These are phyloP conservation scores for Agonopterix heracliana DNA, from an alignment of 2,888 invertebrate genomes.

Conservation along the genomic window DNA sequence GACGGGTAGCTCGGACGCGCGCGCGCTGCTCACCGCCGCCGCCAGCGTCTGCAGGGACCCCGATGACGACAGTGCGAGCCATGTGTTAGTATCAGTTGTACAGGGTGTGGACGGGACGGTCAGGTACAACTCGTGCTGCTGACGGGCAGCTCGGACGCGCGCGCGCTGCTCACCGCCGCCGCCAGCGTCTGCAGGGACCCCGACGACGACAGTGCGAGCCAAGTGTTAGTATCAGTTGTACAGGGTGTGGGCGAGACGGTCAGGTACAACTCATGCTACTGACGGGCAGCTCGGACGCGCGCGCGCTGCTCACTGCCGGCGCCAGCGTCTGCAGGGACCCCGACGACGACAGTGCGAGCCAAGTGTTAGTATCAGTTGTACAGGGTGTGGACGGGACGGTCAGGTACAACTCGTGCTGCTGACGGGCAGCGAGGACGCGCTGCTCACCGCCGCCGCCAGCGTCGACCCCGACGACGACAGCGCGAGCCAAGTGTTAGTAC, in stretches of 20 bases:
- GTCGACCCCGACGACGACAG: conserved; percentile 79
- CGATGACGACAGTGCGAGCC: conserved; percentile 47
- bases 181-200: conserved; percentile 90
- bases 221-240: conserved; percentile 31
- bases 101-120: conserved; percentile 90
- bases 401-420: conserved; percentile 93
- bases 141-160: conserved; percentile 95
- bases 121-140: conserved; percentile 93
- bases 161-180: conserved; percentile 91
- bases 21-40: conserved; percentile 91
- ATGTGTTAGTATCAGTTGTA: conserved; percentile 31
- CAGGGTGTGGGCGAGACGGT: conserved; percentile 90
- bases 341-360: conserved; percentile 47
- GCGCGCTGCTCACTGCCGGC: conserved; percentile 91
- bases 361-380: conserved; percentile 31
- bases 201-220: conserved; percentile 47
- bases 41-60: conserved; percentile 90
- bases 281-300: conserved; percentile 95
- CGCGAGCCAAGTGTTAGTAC: conserved; percentile 37
- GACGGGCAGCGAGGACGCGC: conserved; percentile 95
- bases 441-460: conserved; percentile 90
- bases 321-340: conserved; percentile 90
- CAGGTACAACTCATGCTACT: conserved; percentile 93
- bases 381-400: conserved; percentile 90
- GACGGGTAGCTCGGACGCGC: conserved; percentile 95